These are phyloP conservation scores for Zapus hudsonius DNA, from an alignment of 2,113 vertebrate species.

Conservation along the genomic window DNA sequence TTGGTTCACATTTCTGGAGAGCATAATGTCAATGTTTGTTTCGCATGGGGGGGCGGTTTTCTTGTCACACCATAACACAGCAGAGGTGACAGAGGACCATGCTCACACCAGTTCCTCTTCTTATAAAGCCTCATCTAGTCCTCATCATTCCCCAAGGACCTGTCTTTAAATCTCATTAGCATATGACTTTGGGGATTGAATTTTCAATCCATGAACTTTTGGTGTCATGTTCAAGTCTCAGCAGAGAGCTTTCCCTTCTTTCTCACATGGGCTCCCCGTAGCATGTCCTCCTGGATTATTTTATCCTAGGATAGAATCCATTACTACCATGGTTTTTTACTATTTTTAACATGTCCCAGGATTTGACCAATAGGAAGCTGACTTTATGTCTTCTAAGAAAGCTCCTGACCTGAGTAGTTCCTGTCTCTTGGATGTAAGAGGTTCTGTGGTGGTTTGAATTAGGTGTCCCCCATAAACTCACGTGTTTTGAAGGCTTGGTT, in stretches of 20 bases:
- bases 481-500: no score
- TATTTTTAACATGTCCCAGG: not conserved
- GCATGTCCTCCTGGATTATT: not conserved
- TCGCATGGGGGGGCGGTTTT: not conserved
- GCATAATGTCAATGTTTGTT: not conserved
- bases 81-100: not conserved
- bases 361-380: not conserved
- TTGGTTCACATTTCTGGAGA: not conserved
- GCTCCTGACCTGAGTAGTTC: not conserved
- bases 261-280: not conserved
- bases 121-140: not conserved
- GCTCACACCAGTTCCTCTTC: not conserved
- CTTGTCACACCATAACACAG: not conserved
- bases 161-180: no score
- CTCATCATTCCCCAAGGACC: not conserved
- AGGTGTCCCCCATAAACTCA: no score
- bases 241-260: not conserved
- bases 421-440: not conserved
- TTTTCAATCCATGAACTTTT: not conserved
- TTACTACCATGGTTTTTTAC: not conserved
- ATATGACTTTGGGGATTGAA: not conserved
- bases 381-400: not conserved
- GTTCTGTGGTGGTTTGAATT: not conserved
- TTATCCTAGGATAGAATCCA: not conserved
- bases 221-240: no score